These are phyloP conservation scores for Symphodus melops DNA, from an alignment of 2,113 vertebrate genomes.

Conservation along the genomic window DNA sequence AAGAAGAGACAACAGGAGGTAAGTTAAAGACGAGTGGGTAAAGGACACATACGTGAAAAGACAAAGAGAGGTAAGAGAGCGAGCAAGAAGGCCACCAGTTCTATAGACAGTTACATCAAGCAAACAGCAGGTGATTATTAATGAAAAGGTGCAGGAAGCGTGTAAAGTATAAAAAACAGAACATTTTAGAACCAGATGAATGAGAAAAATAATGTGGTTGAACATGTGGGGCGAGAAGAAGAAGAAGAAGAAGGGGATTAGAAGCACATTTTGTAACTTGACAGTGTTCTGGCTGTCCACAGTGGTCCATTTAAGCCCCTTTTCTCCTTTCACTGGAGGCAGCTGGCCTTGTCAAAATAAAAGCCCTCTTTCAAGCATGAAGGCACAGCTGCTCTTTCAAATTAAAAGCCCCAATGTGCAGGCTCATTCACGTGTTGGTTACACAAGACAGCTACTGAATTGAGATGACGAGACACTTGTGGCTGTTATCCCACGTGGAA, in stretches of 20 bases:
- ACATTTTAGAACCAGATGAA: constrained; percentile 20
- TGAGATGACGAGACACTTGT: constrained; percentile 23
- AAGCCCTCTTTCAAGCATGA: constrained; percentile 67
- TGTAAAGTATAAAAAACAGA: not conserved
- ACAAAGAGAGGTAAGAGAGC: not conserved
- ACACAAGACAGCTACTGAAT: constrained; percentile 40
- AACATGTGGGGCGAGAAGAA: constrained; percentile 38
- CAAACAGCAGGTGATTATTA: constrained; percentile 5
- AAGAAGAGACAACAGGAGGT: constrained; percentile 11
- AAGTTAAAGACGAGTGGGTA: not conserved
- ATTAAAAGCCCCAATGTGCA: constrained; percentile 55
- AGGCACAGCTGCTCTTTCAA: constrained; percentile 74
- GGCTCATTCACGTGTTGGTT: constrained; percentile 40
- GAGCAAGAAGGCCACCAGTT: not conserved
- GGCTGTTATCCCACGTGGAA: constrained; percentile 26
- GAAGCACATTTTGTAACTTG: constrained; percentile 28
- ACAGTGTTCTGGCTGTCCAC: constrained; percentile 42
- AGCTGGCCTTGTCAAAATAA: constrained; percentile 71
- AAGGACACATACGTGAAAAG: not conserved
- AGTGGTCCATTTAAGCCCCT: constrained; percentile 42
- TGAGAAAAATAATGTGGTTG: constrained; percentile 22
- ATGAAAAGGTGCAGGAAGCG: constrained; percentile 27
- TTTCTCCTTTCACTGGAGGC: constrained; percentile 50
- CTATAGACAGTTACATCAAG: not conserved
- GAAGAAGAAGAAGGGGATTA: constrained; percentile 30